Evolutionary conservation across 2,888 invertebrate genomes (phyloP), one percentile per base, ranked within the genome.

Genomic region (Drepanosiphum platanoidis): DNA sequence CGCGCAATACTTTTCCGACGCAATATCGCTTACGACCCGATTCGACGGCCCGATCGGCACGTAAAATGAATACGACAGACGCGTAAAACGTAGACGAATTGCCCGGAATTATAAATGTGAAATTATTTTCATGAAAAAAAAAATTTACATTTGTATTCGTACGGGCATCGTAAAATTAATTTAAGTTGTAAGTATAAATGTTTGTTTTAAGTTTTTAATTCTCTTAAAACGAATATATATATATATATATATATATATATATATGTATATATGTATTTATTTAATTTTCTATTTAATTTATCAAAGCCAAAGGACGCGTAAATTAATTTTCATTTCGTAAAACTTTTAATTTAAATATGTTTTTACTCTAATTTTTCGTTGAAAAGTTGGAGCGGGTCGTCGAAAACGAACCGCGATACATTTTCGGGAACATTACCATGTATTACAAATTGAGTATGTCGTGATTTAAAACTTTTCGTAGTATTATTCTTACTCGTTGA

Each of bases 231-330:
- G n/a, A n/a, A n/a, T n/a, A n/a, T n/a, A n/a, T n/a, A n/a, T n/a
- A n/a, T n/a, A n/a, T n/a, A n/a, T n/a, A n/a, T n/a, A n/a, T n/a
- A n/a, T n/a, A n/a, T n/a, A n/a, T n/a, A n/a, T n/a, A n/a, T n/a
- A n/a, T n/a, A n/a, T n/a, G n/a, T n/a, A n/a, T n/a, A n/a, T n/a
- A n/a, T n/a, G 13, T 66, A 9, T 46, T 79, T 68, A n/a, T 66
- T 68, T n/a, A 39, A 66, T 66, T 79, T 58, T 70, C 27, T 18
- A 27, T 27, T 80, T 70, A 36, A 58, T 81, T 81, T 81, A 58
- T 81, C 61, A 61, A 61, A 71, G 58, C 30, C 13, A 39, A 22
- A 32, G 71, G 13, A 81, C 34, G 39, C 30, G 36, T 58, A 81
- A 70, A 81, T 71, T 58, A 72, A 61, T 81, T 81, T 81, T 81